phyloP scores from a whole-genome alignment of 2,888 invertebrate genomes.

The Agonopterix heracliana region DNA sequence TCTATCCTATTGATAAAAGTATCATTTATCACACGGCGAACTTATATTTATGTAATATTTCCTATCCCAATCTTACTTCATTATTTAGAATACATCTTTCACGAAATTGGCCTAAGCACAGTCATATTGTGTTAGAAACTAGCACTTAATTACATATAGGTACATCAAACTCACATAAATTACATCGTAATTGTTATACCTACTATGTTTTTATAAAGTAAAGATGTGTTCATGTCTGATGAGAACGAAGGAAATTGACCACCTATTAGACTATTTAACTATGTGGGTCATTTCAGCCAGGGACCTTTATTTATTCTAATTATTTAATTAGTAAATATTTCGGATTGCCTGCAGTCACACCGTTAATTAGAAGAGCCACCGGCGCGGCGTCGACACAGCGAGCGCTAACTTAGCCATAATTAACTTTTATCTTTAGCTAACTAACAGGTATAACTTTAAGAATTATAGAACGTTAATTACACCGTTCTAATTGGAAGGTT shows the following conservation, averaged over 20 bases:
- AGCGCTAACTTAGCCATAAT: constrained; percentile 20
- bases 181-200: too few relatives aligned
- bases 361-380: constrained; percentile 8
- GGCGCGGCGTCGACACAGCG: constrained; percentile 2
- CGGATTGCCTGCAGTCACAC: constrained; percentile 5
- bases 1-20: constrained; percentile 29
- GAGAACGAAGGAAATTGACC: too few relatives aligned
- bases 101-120: neutral
- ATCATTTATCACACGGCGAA: constrained; percentile 32
- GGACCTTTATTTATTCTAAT: too few relatives aligned
- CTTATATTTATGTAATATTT: constrained; percentile 8
- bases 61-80: neutral
- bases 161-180: too few relatives aligned
- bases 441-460: constrained; percentile 29
- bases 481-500: constrained; percentile 44
- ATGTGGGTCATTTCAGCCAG: too few relatives aligned
- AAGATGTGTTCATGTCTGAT: too few relatives aligned
- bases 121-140: too few relatives aligned
- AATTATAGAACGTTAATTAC: constrained; percentile 32
- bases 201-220: too few relatives aligned
- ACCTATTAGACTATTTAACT: too few relatives aligned
- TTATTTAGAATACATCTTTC: neutral
- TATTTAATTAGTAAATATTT: constrained; percentile 7
- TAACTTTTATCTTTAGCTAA: constrained; percentile 26
- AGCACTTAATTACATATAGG: too few relatives aligned